Conservation (phyloP, 2,888 invertebrate genomes). For the Mimachlamys varia region DNA sequence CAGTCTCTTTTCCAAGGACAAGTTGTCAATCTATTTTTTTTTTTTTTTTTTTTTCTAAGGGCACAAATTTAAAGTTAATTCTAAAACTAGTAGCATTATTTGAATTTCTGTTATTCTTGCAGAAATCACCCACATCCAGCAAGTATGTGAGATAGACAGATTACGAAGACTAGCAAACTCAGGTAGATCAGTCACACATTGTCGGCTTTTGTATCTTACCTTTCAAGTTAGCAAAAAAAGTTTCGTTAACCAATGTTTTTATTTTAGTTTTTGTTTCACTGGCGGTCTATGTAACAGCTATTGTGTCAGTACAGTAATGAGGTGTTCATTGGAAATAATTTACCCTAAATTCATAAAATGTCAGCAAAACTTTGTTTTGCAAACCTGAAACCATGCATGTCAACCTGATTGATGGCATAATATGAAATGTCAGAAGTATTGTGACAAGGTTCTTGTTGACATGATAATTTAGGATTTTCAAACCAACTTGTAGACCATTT, state of each 20-base stretch:
- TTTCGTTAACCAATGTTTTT: too few relatives aligned
- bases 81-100: neutral
- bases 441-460: neutral
- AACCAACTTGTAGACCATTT: neutral
- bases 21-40: neutral
- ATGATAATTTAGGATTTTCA: neutral
- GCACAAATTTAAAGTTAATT: neutral
- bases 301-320: too few relatives aligned
- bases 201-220: neutral
- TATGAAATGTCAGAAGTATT: neutral
- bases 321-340: too few relatives aligned
- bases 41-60: too few relatives aligned
- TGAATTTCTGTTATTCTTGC: neutral
- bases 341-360: too few relatives aligned
- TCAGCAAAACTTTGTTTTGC: neutral
- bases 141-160: slow-evolving; percentile 32
- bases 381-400: neutral
- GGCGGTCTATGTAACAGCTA: too few relatives aligned
- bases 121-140: slow-evolving; percentile 36
- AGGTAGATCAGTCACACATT: neutral
- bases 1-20: too few relatives aligned
- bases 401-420: neutral
- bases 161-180: neutral
- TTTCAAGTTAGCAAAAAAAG: too few relatives aligned
- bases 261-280: too few relatives aligned